phyloP scores from a whole-genome alignment of 2,797 vertebrate species.

The Scleropages formosus region DNA sequence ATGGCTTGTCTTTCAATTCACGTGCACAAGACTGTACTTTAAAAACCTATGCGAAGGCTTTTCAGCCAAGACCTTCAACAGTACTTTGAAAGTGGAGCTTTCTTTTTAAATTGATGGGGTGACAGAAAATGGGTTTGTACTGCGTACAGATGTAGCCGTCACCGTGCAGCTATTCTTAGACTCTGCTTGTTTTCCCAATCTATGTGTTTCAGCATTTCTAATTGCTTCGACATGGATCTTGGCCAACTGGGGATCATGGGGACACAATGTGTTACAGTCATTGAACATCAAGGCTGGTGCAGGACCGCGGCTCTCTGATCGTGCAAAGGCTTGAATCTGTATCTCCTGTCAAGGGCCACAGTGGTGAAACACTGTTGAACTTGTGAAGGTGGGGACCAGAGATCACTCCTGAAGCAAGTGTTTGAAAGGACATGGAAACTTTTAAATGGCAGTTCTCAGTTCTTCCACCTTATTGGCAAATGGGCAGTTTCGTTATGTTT shows the following conservation, averaged over 20 bases:
- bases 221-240: not conserved
- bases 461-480: too few species aligned
- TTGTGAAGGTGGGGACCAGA: not conserved
- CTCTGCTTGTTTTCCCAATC: not conserved
- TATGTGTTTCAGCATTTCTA: not conserved
- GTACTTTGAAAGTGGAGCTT: not conserved
- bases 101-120: not conserved
- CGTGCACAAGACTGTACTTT: not conserved
- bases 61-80: not conserved
- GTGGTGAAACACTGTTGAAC: too few species aligned
- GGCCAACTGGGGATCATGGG: too few species aligned
- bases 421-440: too few species aligned
- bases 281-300: too few species aligned
- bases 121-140: not conserved
- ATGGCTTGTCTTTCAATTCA: slow-evolving; percentile 57
- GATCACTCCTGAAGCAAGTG: too few species aligned
- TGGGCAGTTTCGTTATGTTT: too few species aligned
- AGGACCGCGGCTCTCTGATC: too few species aligned
- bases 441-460: too few species aligned
- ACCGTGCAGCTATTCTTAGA: not conserved
- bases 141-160: not conserved
- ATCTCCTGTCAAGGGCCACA: too few species aligned
- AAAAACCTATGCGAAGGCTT: not conserved
- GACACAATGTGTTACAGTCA: too few species aligned
- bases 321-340: too few species aligned